Conservation (phyloP, 2,888 invertebrate genomes). For the Apoda limacodes region DNA sequence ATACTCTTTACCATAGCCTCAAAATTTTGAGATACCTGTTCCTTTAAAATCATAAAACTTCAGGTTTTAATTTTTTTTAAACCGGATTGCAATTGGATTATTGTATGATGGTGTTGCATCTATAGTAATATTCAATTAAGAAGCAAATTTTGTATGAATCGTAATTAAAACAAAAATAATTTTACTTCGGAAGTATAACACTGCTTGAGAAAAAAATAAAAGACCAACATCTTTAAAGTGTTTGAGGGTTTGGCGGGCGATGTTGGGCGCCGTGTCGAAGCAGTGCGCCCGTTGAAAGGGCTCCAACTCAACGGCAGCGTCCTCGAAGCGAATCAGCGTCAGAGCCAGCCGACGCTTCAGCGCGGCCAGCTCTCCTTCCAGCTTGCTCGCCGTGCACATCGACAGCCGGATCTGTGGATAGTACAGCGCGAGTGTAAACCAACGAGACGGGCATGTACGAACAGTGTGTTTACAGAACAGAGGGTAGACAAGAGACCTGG, state of each 20-base stretch:
- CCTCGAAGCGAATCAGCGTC: conserved; percentile 95
- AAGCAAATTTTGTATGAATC: no score
- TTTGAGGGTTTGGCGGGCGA: conserved; percentile 82
- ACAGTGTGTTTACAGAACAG: not conserved
- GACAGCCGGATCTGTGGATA: conserved; percentile 82
- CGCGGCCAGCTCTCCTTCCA: conserved; percentile 76
- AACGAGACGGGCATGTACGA: no score
- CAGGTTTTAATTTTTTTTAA: no score
- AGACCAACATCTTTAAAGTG: conserved; percentile 85
- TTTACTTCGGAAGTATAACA: no score
- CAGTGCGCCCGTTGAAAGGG: conserved; percentile 89
- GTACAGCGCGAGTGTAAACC: not conserved
- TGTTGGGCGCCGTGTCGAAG: conserved; percentile 90
- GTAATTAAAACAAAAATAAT: no score
- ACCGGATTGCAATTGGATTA: no score
- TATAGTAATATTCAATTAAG: no score
- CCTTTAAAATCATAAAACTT: no score
- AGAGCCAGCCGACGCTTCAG: conserved; percentile 89
- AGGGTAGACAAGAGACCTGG: conserved; percentile 72
- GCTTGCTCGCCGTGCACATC: conserved; percentile 88
- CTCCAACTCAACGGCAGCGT: conserved; percentile 92
- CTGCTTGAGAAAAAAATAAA: no score
- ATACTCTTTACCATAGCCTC: no score
- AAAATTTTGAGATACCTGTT: no score
- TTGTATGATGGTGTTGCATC: no score